Percentiles rank a stretch among this genome's conserved stretches.
Conservation (phyloP, 2,113 vertebrate genomes). For the Cynocephalus volans region DNA sequence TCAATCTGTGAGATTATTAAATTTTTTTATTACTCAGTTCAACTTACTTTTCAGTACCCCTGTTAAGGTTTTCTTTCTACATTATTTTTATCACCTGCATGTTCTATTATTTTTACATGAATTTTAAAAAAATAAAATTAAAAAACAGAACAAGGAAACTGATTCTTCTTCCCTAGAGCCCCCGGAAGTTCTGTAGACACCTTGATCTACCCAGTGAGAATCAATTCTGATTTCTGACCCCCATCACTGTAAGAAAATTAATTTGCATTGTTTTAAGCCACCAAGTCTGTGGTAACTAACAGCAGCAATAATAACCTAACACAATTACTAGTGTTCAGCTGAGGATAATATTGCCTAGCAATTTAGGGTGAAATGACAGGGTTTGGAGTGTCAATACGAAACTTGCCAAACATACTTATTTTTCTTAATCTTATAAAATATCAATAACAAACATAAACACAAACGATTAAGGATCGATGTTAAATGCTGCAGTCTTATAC, state of each 20-base stretch:
- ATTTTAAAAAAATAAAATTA: neutral
- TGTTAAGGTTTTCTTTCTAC: neutral
- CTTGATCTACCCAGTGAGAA: neutral
- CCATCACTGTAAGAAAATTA: neutral
- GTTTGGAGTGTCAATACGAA: neutral
- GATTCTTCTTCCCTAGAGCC: neutral
- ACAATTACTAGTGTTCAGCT: neutral
- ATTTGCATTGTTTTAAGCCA: neutral
- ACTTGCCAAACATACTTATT: neutral
- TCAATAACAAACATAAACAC: neutral
- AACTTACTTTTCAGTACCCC: neutral
- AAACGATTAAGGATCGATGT: neutral
- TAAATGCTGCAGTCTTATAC: neutral
- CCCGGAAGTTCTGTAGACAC: neutral
- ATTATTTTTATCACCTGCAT: neutral
- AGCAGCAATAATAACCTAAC: neutral
- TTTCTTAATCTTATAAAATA: neutral
- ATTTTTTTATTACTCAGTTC: neutral
- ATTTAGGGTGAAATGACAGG: neutral
- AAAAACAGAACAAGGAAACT: neutral
- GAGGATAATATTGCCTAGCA: neutral
- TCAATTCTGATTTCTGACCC: neutral
- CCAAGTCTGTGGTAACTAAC: neutral
- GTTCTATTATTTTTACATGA: no score
- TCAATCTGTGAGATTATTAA: neutral